Percentiles rank a stretch among this genome's conserved stretches.
Evolutionary conservation across 2,888 invertebrate species (phyloP).

Genomic region (Ganaspis brasiliensis): DNA sequence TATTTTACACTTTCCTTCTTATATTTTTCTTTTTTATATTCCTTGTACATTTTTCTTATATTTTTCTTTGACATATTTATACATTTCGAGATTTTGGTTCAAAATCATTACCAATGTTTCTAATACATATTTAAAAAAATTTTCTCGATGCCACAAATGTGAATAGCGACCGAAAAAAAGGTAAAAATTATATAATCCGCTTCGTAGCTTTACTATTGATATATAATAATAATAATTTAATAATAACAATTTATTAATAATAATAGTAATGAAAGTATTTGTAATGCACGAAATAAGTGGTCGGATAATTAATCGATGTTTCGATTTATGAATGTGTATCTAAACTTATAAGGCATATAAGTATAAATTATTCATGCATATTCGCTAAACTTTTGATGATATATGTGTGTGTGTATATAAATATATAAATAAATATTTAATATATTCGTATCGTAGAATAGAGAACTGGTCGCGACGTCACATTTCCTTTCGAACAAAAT

Average conservation of each 20-base stretch:
- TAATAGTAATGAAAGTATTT: slow-evolving; percentile 12
- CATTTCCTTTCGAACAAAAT: slow-evolving; percentile 10
- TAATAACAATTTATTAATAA: neutral
- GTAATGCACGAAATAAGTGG: slow-evolving; percentile 34
- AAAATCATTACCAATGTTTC: too few species aligned
- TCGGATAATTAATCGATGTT: slow-evolving; percentile 33
- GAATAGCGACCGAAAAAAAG: slow-evolving; percentile 9
- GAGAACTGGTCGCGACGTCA: slow-evolving; percentile 8
- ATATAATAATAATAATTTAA: slow-evolving; percentile 3
- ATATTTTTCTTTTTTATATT: too few species aligned
- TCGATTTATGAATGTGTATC: slow-evolving; percentile 20
- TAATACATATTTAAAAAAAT: neutral
- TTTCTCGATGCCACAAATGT: slow-evolving; percentile 17
- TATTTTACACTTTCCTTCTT: too few species aligned
- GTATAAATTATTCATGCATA: neutral
- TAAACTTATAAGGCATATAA: slow-evolving; percentile 15
- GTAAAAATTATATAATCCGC: slow-evolving; percentile 1
- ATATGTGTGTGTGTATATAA: neutral
- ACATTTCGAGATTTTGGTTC: too few species aligned
- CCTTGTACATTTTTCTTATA: too few species aligned
- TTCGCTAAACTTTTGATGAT: slow-evolving; percentile 9
- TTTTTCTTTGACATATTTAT: too few species aligned
- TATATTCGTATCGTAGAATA: slow-evolving; percentile 28
- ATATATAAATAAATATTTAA: slow-evolving; percentile 21
- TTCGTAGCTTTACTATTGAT: slow-evolving; percentile 33